Percentiles rank a stretch among this genome's conserved stretches.
Conservation (phyloP, 1,140 invertebrate species). For the Scaptomyza graminum region DNA sequence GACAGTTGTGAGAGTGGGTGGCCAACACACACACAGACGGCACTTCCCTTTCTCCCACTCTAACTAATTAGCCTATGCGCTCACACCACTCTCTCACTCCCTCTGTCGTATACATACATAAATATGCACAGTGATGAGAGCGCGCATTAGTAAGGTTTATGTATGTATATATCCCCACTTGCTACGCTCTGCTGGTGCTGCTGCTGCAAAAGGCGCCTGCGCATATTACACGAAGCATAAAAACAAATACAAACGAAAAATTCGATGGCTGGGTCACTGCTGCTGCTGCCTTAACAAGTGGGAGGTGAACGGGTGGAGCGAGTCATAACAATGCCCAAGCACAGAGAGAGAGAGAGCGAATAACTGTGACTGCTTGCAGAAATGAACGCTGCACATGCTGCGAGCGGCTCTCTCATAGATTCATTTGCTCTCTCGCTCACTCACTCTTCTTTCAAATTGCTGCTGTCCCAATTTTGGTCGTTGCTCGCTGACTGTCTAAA, state of each 20-base stretch:
- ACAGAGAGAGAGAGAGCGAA: slow-evolving; percentile 23
- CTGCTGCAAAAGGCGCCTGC: slow-evolving; percentile 37
- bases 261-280: slow-evolving; percentile 26
- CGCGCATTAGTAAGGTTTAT: slow-evolving; percentile 20
- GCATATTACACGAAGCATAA: slow-evolving; percentile 32
- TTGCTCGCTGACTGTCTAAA: slow-evolving; percentile 51
- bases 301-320: background rate
- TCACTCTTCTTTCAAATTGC: background rate
- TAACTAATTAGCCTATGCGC: slow-evolving; percentile 34
- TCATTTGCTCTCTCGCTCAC: background rate
- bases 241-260: slow-evolving; percentile 30
- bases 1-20: background rate
- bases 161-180: slow-evolving; percentile 1
- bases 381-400: slow-evolving; percentile 69
- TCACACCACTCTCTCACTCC: slow-evolving; percentile 7
- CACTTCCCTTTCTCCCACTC: background rate
- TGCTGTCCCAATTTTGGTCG: slow-evolving; percentile 58
- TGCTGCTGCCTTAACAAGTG: slow-evolving; percentile 5
- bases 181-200: background rate
- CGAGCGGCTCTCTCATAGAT: background rate
- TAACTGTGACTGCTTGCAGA: slow-evolving; percentile 42
- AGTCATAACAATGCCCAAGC: slow-evolving; percentile 31
- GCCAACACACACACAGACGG: background rate
- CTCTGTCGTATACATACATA: slow-evolving; percentile 43
- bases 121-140: slow-evolving; percentile 19